Conservation (phyloP, 2,888 invertebrate genomes). For the Dryobota labecula region DNA sequence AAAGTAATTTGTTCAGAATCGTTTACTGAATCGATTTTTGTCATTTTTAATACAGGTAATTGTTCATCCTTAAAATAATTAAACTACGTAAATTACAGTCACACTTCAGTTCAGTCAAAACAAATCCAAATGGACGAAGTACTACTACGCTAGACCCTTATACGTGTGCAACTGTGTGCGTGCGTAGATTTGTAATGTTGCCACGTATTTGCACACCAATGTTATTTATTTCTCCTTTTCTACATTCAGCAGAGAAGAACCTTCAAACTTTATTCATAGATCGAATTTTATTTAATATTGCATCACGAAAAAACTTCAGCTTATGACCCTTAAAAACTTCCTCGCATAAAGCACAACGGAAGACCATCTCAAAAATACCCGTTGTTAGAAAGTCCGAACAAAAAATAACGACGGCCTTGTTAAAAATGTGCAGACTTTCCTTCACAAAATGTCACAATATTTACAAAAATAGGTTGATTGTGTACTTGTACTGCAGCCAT, state of each 20-base stretch:
- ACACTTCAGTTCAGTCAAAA: too few species aligned
- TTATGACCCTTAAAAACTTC: constrained; percentile 17
- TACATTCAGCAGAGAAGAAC: not conserved
- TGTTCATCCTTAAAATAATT: too few species aligned
- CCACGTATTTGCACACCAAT: too few species aligned
- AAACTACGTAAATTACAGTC: too few species aligned
- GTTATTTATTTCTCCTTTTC: not conserved
- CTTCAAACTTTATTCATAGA: not conserved
- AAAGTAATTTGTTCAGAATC: too few species aligned
- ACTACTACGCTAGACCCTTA: too few species aligned
- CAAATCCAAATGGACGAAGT: too few species aligned
- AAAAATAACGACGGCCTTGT: constrained; percentile 7
- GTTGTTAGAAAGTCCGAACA: constrained; percentile 21
- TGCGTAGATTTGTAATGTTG: too few species aligned
- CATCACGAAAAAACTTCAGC: not conserved
- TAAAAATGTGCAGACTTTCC: constrained; percentile 17
- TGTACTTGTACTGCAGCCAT: constrained; percentile 23
- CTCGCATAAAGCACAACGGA: not conserved
- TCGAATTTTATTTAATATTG: not conserved
- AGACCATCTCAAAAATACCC: constrained; percentile 3
- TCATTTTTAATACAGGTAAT: too few species aligned
- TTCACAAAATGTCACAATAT: constrained; percentile 28
- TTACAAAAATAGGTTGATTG: constrained; percentile 38
- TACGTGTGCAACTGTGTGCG: too few species aligned
- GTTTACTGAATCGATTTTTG: too few species aligned